Evolutionary conservation across 1,140 invertebrate genomes (phyloP).

Genomic region (Onthophagus taurus): DNA sequence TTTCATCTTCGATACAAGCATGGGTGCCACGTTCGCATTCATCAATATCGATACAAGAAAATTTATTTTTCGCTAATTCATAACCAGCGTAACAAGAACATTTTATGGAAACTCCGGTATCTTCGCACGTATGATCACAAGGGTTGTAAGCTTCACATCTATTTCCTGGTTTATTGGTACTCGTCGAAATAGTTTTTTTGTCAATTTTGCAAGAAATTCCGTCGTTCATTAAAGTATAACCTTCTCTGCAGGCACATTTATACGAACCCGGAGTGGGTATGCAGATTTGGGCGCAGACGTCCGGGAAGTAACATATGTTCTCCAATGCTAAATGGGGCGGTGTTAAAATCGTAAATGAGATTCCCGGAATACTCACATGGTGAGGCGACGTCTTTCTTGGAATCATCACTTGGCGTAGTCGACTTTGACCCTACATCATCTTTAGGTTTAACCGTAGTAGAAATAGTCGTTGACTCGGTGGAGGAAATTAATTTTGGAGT

Average conservation of each 20-base stretch:
- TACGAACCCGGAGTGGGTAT: slow-evolving; percentile 57
- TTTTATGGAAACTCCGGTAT: slow-evolving; percentile 48
- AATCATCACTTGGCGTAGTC: background rate
- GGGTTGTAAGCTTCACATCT: slow-evolving; percentile 52
- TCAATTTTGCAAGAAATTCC: slow-evolving; percentile 45
- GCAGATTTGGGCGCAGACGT: slow-evolving; percentile 66
- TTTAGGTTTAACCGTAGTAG: slow-evolving; percentile 1
- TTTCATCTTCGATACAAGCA: slow-evolving; percentile 40
- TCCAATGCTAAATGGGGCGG: slow-evolving; percentile 37
- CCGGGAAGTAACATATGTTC: slow-evolving; percentile 56
- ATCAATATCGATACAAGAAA: slow-evolving; percentile 52
- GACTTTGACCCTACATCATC: too few relatives aligned
- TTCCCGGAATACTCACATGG: background rate
- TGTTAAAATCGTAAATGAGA: slow-evolving; percentile 5
- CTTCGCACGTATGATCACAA: slow-evolving; percentile 55
- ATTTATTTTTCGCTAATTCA: slow-evolving; percentile 53
- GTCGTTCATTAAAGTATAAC: slow-evolving; percentile 52
- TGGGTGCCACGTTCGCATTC: slow-evolving; percentile 58
- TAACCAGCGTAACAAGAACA: slow-evolving; percentile 62
- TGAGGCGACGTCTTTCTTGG: too few relatives aligned
- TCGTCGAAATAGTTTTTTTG: background rate
- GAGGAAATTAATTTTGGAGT: slow-evolving; percentile 18
- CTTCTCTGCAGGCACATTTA: slow-evolving; percentile 58
- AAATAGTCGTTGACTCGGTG: slow-evolving; percentile 11
- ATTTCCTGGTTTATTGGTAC: slow-evolving; percentile 15